Evolutionary conservation across 2,888 invertebrate genomes (phyloP).

Genomic region (Chrysomela aeneicollis): DNA sequence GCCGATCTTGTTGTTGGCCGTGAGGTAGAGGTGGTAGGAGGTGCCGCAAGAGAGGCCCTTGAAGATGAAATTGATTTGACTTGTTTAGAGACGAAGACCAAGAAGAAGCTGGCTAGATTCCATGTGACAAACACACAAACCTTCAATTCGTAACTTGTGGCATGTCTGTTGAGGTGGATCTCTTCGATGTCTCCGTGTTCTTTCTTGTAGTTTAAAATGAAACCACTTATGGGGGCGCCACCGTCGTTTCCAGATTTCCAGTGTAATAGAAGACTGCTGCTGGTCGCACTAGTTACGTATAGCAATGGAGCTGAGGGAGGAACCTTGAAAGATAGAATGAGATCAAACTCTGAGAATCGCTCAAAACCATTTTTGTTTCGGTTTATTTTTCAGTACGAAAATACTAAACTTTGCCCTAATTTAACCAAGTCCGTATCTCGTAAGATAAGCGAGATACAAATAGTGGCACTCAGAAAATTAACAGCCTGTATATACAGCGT

Average conservation of each 20-base stretch:
- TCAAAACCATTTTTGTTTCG: no score
- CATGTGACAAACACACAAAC: conserved; percentile 52
- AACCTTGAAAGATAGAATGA: conserved; percentile 63
- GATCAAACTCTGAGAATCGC: no score
- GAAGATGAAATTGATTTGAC: conserved; percentile 19
- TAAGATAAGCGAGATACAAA: no score
- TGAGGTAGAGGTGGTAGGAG: conserved; percentile 75
- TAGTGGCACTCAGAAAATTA: no score
- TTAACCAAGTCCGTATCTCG: no score
- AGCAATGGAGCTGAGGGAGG: conserved; percentile 78
- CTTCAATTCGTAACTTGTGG: conserved; percentile 74
- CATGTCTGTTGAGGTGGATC: conserved; percentile 70
- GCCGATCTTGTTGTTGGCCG: conserved; percentile 76
- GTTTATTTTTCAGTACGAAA: no score
- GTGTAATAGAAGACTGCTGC: conserved; percentile 75
- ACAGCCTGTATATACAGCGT: no score
- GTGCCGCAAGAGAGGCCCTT: conserved; percentile 74
- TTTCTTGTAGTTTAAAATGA: conserved; percentile 72
- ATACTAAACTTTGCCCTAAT: no score
- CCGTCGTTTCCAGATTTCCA: conserved; percentile 78
- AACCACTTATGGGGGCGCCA: conserved; percentile 73
- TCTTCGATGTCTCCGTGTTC: conserved; percentile 73
- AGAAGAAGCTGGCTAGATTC: no score
- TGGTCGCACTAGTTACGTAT: conserved; percentile 78
- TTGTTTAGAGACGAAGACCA: no score